phyloP scores from a whole-genome alignment of 2,113 vertebrate species.

The Takifugu bimaculatus region DNA sequence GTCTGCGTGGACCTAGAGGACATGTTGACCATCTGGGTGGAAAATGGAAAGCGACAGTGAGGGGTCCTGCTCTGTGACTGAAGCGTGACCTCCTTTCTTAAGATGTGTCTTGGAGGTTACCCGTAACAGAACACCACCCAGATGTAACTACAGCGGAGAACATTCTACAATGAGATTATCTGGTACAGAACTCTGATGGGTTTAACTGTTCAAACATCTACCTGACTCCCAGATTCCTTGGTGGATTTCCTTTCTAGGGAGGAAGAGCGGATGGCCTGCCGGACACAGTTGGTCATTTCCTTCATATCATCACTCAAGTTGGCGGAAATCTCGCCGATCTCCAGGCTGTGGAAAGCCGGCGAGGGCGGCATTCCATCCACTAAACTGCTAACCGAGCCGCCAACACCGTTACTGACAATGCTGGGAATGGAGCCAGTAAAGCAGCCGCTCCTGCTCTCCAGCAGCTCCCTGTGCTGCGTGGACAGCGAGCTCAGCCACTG shows the following conservation, averaged over 20 bases:
- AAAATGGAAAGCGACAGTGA: background rate
- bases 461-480: slow-evolving; percentile 83
- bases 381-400: slow-evolving; percentile 23
- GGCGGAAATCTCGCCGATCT: slow-evolving; percentile 82
- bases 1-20: slow-evolving; percentile 87
- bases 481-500: slow-evolving; percentile 94
- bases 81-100: too few species aligned
- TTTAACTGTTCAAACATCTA: background rate
- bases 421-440: slow-evolving; percentile 34
- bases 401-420: slow-evolving; percentile 20
- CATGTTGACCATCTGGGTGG: slow-evolving; percentile 72
- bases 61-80: too few species aligned
- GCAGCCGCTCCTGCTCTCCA: slow-evolving; percentile 72
- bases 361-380: slow-evolving; percentile 55
- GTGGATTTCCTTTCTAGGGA: slow-evolving; percentile 91
- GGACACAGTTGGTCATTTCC: slow-evolving; percentile 97
- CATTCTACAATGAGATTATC: too few species aligned
- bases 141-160: too few species aligned
- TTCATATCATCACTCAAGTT: slow-evolving; percentile 99
- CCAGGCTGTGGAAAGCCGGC: slow-evolving; percentile 79
- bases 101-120: too few species aligned
- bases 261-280: slow-evolving; percentile 94
- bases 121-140: too few species aligned
- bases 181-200: too few species aligned
- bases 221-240: slow-evolving; percentile 84